Evolutionary conservation across 2,888 invertebrate species (phyloP), one percentile per base, ranked within the genome.

Genomic region (Hyles lineata): DNA sequence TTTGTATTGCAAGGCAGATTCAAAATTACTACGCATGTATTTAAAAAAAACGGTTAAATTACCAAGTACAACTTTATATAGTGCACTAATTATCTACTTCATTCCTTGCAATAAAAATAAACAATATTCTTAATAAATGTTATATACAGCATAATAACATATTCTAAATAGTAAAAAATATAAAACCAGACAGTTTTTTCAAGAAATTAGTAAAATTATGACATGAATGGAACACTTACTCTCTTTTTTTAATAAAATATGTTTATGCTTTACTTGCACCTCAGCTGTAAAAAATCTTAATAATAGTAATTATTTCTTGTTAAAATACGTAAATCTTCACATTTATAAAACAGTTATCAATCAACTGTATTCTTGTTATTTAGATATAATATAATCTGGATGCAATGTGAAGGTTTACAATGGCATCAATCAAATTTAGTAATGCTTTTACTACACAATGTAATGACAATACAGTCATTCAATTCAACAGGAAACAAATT

Each of bases 281-380:
- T 50, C 21, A 50, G 67, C 67, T 67, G 67, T 67, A 67, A 67
- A 67, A 50, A 67, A 67, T 21, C 67, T 67, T 67, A 2, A 9
- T 7, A 21, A 50, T 50, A 7, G 21, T 43, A 21, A 21, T 21
- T 21, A 11, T 43, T 55, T 55, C 19, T n/a, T 19, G 19, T 55
- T 55, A 55, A 19, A 5, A 55, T n/a, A 55, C 0, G n/a, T 55
- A n/a, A n/a, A n/a, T 7, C 55, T 55, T n/a, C 55, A 17, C 55
- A 17, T 55, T 55, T 17, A 52, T 19, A 43, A 11, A 43, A 17
- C 15, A 62, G 32, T n/a, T 35, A 4, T 32, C 7, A 29, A 19
- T n/a, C 1, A 43, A 43, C 43, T 43, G 43, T 15, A 43, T 43
- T 43, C 15, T 43, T 43, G 43, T 35, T 11, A 43, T 43, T 43